These are phyloP conservation scores for Tamandua tetradactyla DNA, from an alignment of 2,797 vertebrate genomes.

Conservation along the genomic window DNA sequence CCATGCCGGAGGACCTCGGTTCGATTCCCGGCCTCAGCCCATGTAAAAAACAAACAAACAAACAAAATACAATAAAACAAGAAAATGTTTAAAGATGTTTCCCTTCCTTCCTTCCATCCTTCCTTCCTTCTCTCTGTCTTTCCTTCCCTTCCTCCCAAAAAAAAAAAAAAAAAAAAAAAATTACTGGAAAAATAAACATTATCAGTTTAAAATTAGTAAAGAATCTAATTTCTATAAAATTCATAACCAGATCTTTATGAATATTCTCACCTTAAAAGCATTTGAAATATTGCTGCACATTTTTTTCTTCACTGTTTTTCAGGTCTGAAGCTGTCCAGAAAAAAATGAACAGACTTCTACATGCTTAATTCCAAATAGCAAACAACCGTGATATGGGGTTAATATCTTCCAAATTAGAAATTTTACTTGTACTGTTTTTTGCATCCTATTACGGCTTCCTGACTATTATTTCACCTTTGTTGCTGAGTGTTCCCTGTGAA, in stretches of 20 bases:
- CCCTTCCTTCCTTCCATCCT: too few relatives aligned
- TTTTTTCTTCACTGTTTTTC: neutral
- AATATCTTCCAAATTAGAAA: constrained; percentile 21
- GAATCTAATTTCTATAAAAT: neutral
- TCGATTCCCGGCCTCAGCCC: too few relatives aligned
- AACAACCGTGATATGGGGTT: neutral
- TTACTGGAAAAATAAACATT: constrained; percentile 28
- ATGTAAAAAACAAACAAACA: too few relatives aligned
- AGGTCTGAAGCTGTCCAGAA: neutral
- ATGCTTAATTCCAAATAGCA: neutral
- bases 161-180: too few relatives aligned
- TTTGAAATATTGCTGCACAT: neutral
- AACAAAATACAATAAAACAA: too few relatives aligned
- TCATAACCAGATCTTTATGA: constrained; percentile 8
- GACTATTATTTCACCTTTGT: neutral
- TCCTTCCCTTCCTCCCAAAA: too few relatives aligned
- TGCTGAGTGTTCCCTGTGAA: neutral
- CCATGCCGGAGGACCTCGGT: too few relatives aligned
- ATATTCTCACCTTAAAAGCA: neutral
- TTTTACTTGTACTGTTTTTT: neutral
- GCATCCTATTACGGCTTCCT: neutral
- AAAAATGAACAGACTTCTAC: neutral
- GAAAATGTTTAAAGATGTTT: too few relatives aligned
- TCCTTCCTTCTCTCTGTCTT: too few relatives aligned
- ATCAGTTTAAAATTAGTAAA: constrained; percentile 27